A percentile compares a stretch with the other conserved stretches of the same genome.
phyloP scores from a whole-genome alignment of 1,140 invertebrate genomes.

The Nasonia longicornis region DNA sequence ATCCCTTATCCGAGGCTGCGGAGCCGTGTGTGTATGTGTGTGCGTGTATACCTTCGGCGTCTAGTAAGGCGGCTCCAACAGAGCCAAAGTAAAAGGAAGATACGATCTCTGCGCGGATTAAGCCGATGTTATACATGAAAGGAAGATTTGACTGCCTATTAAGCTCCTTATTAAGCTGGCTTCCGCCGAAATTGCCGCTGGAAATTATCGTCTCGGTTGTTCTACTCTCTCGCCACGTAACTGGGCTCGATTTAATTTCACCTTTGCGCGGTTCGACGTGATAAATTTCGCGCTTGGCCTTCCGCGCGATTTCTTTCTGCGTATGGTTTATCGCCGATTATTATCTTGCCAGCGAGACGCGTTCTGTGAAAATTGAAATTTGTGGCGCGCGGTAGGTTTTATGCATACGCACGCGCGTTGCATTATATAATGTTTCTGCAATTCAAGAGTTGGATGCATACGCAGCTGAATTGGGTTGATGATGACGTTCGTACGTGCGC shows the following conservation, averaged over 20 bases:
- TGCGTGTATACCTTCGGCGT: not conserved
- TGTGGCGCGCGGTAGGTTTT: not conserved
- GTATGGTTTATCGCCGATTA: too few relatives aligned
- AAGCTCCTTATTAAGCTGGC: slow-evolving; percentile 18
- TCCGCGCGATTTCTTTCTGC: not conserved
- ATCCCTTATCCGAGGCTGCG: slow-evolving; percentile 59
- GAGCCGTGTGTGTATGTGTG: not conserved
- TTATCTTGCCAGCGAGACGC: too few relatives aligned
- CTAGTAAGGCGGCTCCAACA: slow-evolving; percentile 46
- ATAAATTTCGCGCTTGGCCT: not conserved
- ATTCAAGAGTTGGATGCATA: not conserved
- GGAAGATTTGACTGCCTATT: slow-evolving; percentile 15
- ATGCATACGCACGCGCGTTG: not conserved
- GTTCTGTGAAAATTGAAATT: not conserved
- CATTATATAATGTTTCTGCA: not conserved
- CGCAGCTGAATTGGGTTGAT: not conserved
- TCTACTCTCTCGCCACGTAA: not conserved
- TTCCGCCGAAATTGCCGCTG: slow-evolving; percentile 10
- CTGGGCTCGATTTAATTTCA: slow-evolving; percentile 24
- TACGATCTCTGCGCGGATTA: slow-evolving; percentile 25
- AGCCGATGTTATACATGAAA: slow-evolving; percentile 6
- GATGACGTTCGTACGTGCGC: not conserved
- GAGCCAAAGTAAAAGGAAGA: slow-evolving; percentile 48
- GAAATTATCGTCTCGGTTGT: slow-evolving; percentile 8
- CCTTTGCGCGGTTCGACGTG: not conserved